phyloP scores from a whole-genome alignment of 2,113 vertebrate genomes.

The Dicentrarchus labrax region DNA sequence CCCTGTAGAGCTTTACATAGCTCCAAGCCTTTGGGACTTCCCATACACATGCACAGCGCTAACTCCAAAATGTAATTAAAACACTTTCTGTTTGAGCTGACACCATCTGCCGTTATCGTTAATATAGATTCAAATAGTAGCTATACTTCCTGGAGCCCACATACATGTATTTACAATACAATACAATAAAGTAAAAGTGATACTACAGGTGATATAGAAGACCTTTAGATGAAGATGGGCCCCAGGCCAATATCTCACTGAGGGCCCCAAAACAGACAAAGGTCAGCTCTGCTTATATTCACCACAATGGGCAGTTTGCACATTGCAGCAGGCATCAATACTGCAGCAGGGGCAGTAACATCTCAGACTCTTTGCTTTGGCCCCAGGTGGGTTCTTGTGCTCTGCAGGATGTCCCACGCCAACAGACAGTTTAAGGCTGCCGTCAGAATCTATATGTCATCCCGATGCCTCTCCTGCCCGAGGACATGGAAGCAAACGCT shows the following conservation, averaged over 20 bases:
- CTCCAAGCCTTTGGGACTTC: background rate
- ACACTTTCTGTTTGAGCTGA: background rate
- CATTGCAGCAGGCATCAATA: constrained; percentile 54
- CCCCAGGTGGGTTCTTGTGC: constrained; percentile 41
- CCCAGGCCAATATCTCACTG: background rate
- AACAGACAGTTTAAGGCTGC: constrained; percentile 55
- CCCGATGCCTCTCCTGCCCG: constrained; percentile 34
- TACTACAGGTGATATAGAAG: background rate
- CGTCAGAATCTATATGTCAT: constrained; percentile 58
- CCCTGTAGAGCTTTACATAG: background rate
- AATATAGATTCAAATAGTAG: background rate
- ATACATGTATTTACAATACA: background rate
- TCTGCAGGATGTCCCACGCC: constrained; percentile 48
- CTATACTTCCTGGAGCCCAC: background rate
- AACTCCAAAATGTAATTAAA: constrained; percentile 15
- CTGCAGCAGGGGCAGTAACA: constrained; percentile 40
- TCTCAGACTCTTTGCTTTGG: constrained; percentile 53
- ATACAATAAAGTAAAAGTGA: background rate
- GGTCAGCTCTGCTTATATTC: constrained; percentile 4
- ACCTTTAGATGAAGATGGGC: constrained; percentile 9
- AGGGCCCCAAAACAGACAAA: background rate
- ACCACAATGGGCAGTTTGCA: constrained; percentile 31
- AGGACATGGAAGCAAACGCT: constrained; percentile 39
- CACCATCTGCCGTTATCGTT: constrained; percentile 1
- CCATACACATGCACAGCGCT: background rate